These are phyloP conservation scores for Cassiopea andromeda DNA, from an alignment of 30 jellyfish, hydroid and myxozoan genomes.

Conservation along the genomic window DNA sequence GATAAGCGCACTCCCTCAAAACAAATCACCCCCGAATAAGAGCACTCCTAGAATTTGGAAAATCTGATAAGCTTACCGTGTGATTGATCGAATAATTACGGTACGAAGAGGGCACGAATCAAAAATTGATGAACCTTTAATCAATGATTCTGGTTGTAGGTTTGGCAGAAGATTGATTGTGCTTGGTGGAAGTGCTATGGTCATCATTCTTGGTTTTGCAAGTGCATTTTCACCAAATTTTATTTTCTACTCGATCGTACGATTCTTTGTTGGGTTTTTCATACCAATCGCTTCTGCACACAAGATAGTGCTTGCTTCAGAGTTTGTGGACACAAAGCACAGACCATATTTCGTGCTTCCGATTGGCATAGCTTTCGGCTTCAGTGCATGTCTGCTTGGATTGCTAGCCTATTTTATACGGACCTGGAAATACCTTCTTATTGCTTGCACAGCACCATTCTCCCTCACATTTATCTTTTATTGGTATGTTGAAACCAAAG, in stretches of 20 bases:
- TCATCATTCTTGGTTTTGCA: constrained; percentile 38
- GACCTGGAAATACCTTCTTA: constrained; percentile 35
- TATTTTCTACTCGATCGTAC: constrained; percentile 28
- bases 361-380: background rate
- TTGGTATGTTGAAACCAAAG: background rate
- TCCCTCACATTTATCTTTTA: background rate
- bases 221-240: constrained; percentile 70
- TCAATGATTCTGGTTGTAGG: background rate
- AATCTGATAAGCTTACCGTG: no score
- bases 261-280: constrained; percentile 73
- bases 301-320: constrained; percentile 54
- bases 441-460: constrained; percentile 60
- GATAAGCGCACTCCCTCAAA: no score
- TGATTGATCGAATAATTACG: no score
- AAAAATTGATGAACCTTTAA: no score
- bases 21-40: no score
- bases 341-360: constrained; percentile 68
- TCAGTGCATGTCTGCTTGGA: constrained; percentile 28
- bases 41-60: no score
- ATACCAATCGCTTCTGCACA: constrained; percentile 58
- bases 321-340: constrained; percentile 63
- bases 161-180: constrained; percentile 62
- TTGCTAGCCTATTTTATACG: constrained; percentile 45
- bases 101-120: no score
- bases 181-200: constrained; percentile 33